Base-by-base conservation (phyloP, 2,797 vertebrate species). In the Chelidonichthys spinosus region DNA sequence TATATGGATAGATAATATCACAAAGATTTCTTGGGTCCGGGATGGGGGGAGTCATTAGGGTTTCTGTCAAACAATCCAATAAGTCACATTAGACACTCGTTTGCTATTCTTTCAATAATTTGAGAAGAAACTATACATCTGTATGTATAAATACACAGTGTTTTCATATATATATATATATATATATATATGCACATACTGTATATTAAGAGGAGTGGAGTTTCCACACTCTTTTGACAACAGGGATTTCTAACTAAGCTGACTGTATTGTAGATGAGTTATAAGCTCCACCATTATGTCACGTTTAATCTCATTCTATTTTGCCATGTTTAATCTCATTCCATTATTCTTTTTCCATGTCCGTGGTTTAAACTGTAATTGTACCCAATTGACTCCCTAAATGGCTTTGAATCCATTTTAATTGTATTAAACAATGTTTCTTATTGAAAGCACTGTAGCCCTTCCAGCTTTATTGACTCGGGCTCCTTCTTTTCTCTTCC, bases 401-500 rank as follows among this genome's bases (percentile, higher is more conserved):
- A 88, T 88, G 83, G 84, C 85, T 87, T 85, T 86, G 67, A 87
- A 89, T 92, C 91, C 68, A 89, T 93, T 87, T 90, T 80, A 89
- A 93, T 92, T 87, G 76, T 75, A 86, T 90, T 87, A 84, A 71
- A 84, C 74, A 69, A 83, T 84, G 78, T 89, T 87, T 85, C 82
- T 84, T 78, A 86, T 89, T 86, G 84, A 90, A 89, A 88, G 85
- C 76, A 13, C 73, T 65, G 70, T 63, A 82, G 67, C 74, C 78
- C 76, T 81, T 70, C 44, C 63, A 81, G 80, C 73, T 85, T 81
- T 86, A 92, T 85, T 92, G 81, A 93, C 87, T 77, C 3, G 46
- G 54, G 63, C 78, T 54, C 77, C 71, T 70, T 73, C 78, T 17
- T 52, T 66, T 76, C 13, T 76, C 61, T 53, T 60, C 42, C 53